Evolutionary conservation across 1,140 invertebrate genomes (phyloP).

Genomic region (Drosophila bifasciata): DNA sequence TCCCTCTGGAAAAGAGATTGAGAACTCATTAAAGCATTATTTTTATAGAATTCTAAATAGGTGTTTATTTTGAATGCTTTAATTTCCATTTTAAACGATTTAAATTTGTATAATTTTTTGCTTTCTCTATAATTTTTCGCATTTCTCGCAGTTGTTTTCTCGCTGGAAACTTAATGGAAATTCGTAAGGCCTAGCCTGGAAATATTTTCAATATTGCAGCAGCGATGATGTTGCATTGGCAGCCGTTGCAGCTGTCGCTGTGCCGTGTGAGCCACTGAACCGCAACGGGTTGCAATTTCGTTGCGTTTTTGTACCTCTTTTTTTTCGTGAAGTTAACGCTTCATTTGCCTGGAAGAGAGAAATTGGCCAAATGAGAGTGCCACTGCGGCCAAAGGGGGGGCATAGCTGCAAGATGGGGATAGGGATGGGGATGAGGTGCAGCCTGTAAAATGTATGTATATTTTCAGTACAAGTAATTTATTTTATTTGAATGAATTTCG

Average conservation of each 20-base stretch:
- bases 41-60: conserved; percentile 4
- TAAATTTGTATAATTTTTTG: conserved; percentile 36
- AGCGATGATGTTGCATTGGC: conserved; percentile 23
- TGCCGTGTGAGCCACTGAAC: conserved; percentile 59
- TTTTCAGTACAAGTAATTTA: conserved; percentile 38
- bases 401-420: conserved; percentile 1
- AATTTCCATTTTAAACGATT: conserved; percentile 27
- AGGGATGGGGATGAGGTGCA: conserved; percentile 33
- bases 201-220: conserved; percentile 49
- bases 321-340: conserved; percentile 67
- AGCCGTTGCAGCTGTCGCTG: conserved; percentile 47
- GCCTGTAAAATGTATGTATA: conserved; percentile 38
- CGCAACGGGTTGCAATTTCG: conserved; percentile 73
- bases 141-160: conserved; percentile 45
- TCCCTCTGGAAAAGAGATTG: no score
- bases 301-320: conserved; percentile 24
- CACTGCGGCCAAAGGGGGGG: neutral
- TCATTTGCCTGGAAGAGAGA: conserved; percentile 73
- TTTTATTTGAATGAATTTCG: conserved; percentile 49
- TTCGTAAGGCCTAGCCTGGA: conserved; percentile 67
- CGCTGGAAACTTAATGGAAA: conserved; percentile 71
- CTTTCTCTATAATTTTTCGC: conserved; percentile 21
- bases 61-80: conserved; percentile 2
- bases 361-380: conserved; percentile 41
- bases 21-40: neutral